Percentiles rank a stretch among this genome's conserved stretches.
phyloP scores from a whole-genome alignment of 2,797 vertebrate genomes.

The Arnoldichthys spilopterus region DNA sequence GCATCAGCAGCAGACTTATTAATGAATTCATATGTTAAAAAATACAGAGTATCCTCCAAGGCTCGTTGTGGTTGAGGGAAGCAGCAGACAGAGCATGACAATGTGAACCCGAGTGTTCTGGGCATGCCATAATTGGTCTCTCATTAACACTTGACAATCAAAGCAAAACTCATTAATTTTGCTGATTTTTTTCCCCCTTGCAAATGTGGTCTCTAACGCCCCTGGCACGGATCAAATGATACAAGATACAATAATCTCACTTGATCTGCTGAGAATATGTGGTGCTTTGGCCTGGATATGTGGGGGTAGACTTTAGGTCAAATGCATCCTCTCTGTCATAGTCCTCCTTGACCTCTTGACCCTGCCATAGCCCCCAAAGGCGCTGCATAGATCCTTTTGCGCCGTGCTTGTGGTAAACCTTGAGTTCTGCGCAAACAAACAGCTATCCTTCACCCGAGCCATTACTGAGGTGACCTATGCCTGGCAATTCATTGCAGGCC shows the following conservation, averaged over 20 bases:
- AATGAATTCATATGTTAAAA: background rate
- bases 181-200: background rate
- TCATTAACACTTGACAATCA: conserved; percentile 65
- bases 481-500: conserved; percentile 44
- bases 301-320: conserved; percentile 36
- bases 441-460: conserved; percentile 41
- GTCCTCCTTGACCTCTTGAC: conserved; percentile 48
- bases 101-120: conserved; percentile 50
- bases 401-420: conserved; percentile 47
- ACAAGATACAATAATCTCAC: conserved; percentile 23
- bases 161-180: conserved; percentile 66
- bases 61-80: conserved; percentile 3
- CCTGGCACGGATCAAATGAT: conserved; percentile 15
- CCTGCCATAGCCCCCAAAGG: conserved; percentile 43
- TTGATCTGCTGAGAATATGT: conserved; percentile 13
- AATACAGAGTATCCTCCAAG: conserved; percentile 1
- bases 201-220: conserved; percentile 6
- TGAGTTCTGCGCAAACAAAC: conserved; percentile 55
- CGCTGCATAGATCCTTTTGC: conserved; percentile 35
- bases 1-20: background rate
- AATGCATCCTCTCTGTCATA: conserved; percentile 43
- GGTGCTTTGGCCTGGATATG: conserved; percentile 6
- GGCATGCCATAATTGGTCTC: conserved; percentile 66
- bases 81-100: conserved; percentile 53
- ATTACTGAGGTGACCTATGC: conserved; percentile 40